Evolutionary conservation across 2,797 vertebrate genomes (phyloP).

Genomic region (Lindbergichthys nudifrons): DNA sequence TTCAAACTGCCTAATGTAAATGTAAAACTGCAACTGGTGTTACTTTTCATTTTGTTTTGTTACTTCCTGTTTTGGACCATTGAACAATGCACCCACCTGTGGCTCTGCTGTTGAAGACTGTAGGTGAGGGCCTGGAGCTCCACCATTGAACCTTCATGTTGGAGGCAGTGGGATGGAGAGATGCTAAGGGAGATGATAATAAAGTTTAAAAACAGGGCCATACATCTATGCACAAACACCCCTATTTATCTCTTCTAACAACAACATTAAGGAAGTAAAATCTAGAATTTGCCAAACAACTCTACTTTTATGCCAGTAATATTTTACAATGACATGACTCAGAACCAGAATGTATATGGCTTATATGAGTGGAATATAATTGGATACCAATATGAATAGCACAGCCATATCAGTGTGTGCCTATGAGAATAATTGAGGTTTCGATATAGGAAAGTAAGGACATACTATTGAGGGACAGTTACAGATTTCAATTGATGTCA

Average conservation of each 20-base stretch:
- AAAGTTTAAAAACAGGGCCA: not conserved
- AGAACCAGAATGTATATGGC: not conserved
- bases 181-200: constrained; percentile 75
- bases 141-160: constrained; percentile 88
- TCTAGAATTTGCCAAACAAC: not conserved
- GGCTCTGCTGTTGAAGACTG: constrained; percentile 67
- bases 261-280: no score
- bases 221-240: not conserved
- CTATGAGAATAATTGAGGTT: not conserved
- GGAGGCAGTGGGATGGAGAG: constrained; percentile 90
- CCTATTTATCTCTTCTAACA: not conserved
- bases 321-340: not conserved
- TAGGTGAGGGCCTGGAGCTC: constrained; percentile 90
- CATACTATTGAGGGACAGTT: not conserved
- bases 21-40: not conserved
- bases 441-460: not conserved
- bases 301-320: no score
- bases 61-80: not conserved
- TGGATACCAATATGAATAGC: not conserved
- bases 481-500: not conserved
- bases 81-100: constrained; percentile 43
- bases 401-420: not conserved
- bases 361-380: not conserved
- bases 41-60: not conserved
- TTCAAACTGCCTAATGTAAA: not conserved